Base-by-base conservation (phyloP, 2,888 invertebrate species). In the Prenolepis imparis region DNA sequence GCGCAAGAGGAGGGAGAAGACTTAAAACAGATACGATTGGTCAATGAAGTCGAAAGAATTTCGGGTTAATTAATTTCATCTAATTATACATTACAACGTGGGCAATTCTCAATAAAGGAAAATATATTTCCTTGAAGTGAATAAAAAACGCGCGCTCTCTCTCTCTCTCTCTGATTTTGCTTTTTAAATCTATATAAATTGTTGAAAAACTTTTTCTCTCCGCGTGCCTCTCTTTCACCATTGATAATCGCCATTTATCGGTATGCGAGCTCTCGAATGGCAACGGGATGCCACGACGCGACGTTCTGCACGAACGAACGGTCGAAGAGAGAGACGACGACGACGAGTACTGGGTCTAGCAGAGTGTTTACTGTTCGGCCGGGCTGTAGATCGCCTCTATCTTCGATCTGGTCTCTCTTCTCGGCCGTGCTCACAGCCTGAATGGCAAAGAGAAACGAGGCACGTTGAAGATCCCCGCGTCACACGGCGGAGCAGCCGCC, bases 361-460 rank as follows among this genome's bases (percentile, higher is more conserved):
- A 59, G 87, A 85, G 84, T 91, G 91, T 92, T 92, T 92, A 92
- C 92, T 90, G 92, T 92, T 91, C 85, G 86, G 70, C 84, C 84
- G 85, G 88, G 90, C 89, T 92, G 91, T 91, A 92, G 91, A 93
- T 92, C 90, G 91, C 86, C 85, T 84, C 87, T 90, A 90, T 93
- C 92, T 90, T 89, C 88, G 89, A 91, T 90, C 91, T 92, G 89
- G 89, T 90, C 91, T 89, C 85, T 87, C 89, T 83, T 85, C 82
- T 66, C 8, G 64, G 64, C 78, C 84, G 66, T 83, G 85, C 85
- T 83, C 85, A 84, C 85, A 84, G 86, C 82, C 84, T 87, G 90
- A 89, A 89, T 90, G 88, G 86, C 88, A 90, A 85, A 87, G 87
- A 88, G 72, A 87, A 73, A 90, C 83, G 88, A 88, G 85, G 86